Evolutionary conservation across 2,797 vertebrate genomes (phyloP).

Genomic region (Cacajao melanocephalus): DNA sequence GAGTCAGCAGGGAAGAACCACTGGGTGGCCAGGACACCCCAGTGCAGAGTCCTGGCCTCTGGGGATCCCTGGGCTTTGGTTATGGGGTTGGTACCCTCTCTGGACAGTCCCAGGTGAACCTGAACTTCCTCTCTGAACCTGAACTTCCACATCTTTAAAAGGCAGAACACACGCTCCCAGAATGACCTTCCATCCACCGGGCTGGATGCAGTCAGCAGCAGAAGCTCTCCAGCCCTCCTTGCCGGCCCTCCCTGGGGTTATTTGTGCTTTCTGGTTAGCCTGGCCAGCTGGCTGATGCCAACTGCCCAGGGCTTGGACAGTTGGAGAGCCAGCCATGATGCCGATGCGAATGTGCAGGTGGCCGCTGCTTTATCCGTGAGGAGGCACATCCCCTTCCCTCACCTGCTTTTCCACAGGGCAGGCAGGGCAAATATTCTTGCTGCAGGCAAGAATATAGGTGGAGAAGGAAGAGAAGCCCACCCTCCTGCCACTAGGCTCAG

Average conservation of each 20-base stretch:
- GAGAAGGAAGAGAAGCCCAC: background rate
- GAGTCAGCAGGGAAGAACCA: too few relatives aligned
- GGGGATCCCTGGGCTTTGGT: background rate
- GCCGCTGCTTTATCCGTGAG: too few relatives aligned
- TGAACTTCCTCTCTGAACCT: background rate
- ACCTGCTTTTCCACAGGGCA: background rate
- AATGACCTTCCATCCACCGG: background rate
- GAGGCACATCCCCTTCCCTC: background rate
- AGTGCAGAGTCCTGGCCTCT: background rate
- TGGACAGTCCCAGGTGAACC: background rate
- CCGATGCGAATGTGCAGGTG: background rate
- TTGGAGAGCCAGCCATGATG: rapidly evolving
- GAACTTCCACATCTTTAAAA: background rate
- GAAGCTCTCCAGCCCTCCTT: background rate
- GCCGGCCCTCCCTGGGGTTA: rapidly evolving
- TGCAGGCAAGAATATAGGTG: background rate
- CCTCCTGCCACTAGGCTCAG: background rate
- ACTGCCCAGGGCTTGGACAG: background rate
- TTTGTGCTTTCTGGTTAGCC: background rate
- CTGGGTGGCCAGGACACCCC: background rate
- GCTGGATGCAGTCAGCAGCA: background rate
- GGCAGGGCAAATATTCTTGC: background rate
- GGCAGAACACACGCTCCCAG: background rate
- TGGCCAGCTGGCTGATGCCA: background rate
- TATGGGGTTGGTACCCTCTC: rapidly evolving